Base-by-base conservation (phyloP, 2,797 vertebrate genomes). In the Spinus olivaceus region DNA sequence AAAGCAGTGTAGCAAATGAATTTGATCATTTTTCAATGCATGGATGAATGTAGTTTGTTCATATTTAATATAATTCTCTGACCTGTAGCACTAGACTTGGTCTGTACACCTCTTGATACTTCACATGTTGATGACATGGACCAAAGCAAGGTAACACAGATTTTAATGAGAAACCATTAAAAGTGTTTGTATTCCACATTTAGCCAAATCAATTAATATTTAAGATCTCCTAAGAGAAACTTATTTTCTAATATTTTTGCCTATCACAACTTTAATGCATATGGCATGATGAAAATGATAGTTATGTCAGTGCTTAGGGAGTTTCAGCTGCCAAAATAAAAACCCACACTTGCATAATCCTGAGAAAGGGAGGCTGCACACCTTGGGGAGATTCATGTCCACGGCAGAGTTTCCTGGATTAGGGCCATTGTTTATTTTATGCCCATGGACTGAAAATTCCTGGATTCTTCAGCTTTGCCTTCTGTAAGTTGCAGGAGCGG, bases 361-460 rank as follows among this genome's bases (percentile, higher is more conserved):
- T 70, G 61, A 73, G n/a, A 81, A 50, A 46, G n/a, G 42, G n/a
- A 83, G 49, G 19, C 53, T 88, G 37, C 49, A 71, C 66, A 91
- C 67, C 90, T 81, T 90, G 60, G 42, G 57, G 70, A 65, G 64
- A 94, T 92, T 56, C 50, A 35, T 86, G 73, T 77, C 70, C 2
- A 0, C 70, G 64, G 90, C 80, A 88, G 49, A 96, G 30, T 90
- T 92, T 92, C 82, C 60, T 96, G 89, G 92, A 94, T 80, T 33
- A 61, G 21, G 37, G 90, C 95, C 91, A 91, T 54, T 69, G 60
- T 82, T 95, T 93, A 69, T 93, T 92, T 94, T 96, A 91, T 86
- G 92, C 69, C 85, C 82, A 81, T 20, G 28, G 69, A 73, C 74
- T 81, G 86, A 95, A 95, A 92, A 94, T 81, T 94, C 93, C 81